Evolutionary conservation across 2,888 invertebrate species (phyloP).

Genomic region (Diadegma fenestrale): DNA sequence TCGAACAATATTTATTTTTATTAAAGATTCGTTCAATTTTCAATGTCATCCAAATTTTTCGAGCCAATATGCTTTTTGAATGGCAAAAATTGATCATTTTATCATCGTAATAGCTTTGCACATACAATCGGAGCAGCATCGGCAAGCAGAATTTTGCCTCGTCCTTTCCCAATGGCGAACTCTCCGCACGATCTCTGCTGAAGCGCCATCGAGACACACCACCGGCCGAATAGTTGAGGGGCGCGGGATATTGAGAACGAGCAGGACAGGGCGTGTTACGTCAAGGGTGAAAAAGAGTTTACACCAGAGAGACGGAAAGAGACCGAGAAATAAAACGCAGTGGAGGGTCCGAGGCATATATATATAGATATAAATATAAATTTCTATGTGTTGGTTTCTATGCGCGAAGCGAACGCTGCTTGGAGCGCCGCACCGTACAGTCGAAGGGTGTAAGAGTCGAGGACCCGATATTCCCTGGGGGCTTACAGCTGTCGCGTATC

Average conservation of each 20-base stretch:
- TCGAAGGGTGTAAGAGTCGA: constrained; percentile 80
- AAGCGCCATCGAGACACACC: constrained; percentile 74
- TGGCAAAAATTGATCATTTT: no score
- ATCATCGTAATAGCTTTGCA: no score
- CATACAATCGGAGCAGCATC: constrained; percentile 8
- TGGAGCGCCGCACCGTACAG: constrained; percentile 34
- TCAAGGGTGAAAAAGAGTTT: constrained; percentile 43
- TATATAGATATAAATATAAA: constrained; percentile 33
- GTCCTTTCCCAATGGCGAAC: constrained; percentile 56
- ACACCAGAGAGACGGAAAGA: constrained; percentile 25
- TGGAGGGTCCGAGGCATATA: constrained; percentile 47
- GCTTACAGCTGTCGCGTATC: constrained; percentile 84
- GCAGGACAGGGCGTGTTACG: constrained; percentile 41
- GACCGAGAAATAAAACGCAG: constrained; percentile 55
- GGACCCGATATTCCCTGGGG: constrained; percentile 81
- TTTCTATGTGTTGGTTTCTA: constrained; percentile 14
- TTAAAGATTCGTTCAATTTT: no score
- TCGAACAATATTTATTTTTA: no score
- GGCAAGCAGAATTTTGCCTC: constrained; percentile 53
- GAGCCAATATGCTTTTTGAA: no score
- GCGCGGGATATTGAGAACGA: constrained; percentile 42
- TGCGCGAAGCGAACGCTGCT: constrained; percentile 54
- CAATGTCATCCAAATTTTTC: no score
- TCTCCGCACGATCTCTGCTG: constrained; percentile 65
- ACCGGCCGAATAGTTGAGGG: constrained; percentile 57